phyloP scores from a whole-genome alignment of 1,140 invertebrate species.

The Aphelenchoides besseyi region DNA sequence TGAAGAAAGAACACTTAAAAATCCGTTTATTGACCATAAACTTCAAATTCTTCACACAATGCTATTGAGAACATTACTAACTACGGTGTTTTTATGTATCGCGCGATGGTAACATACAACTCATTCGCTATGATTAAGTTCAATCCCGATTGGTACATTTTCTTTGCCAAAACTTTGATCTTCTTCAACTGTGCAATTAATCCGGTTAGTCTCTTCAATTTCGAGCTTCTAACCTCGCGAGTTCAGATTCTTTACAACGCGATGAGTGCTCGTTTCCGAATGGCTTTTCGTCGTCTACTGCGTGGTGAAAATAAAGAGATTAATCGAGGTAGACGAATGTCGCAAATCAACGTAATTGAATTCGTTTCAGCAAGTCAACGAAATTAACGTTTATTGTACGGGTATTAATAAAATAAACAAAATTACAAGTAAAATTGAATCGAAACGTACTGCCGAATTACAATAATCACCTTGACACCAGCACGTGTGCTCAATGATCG shows the following conservation, averaged over 20 bases:
- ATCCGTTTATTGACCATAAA: no score
- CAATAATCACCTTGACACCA: slow-evolving; percentile 30
- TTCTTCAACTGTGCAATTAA: slow-evolving; percentile 68
- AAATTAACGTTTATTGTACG: background rate
- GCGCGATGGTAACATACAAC: slow-evolving; percentile 60
- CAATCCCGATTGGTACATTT: background rate
- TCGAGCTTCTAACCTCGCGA: no score
- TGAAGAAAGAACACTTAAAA: no score
- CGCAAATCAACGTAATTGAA: background rate
- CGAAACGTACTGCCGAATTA: no score
- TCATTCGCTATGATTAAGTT: slow-evolving; percentile 45
- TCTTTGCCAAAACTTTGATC: slow-evolving; percentile 55
- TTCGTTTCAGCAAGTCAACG: background rate
- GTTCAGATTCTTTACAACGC: slow-evolving; percentile 85
- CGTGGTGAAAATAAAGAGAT: slow-evolving; percentile 11
- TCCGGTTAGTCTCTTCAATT: no score
- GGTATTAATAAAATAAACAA: no score
- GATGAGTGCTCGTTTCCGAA: slow-evolving; percentile 79
- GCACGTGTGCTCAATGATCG: slow-evolving; percentile 21
- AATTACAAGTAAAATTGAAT: no score
- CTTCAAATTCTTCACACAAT: no score
- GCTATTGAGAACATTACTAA: slow-evolving; percentile 61
- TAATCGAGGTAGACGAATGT: background rate
- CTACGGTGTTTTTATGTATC: slow-evolving; percentile 39
- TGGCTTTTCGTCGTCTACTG: slow-evolving; percentile 44